Evolutionary conservation across 2,888 invertebrate species (phyloP).

Genomic region (Cerceris ruficornis): DNA sequence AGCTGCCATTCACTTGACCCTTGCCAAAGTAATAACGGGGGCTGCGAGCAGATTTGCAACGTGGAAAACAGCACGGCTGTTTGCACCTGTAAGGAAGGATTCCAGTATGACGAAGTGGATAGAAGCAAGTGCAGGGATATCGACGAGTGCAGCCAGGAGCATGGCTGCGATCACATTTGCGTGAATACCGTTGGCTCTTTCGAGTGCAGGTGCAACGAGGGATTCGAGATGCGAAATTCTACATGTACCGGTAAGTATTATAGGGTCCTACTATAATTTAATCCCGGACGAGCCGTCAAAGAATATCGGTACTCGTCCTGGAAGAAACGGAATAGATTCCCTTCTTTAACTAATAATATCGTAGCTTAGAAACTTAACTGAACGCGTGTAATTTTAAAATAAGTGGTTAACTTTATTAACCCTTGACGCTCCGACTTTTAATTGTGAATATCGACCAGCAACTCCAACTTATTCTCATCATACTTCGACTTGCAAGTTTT

Average conservation of each 20-base stretch:
- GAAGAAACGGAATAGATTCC: conserved; percentile 4
- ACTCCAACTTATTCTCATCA: too few species aligned
- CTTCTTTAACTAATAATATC: too few species aligned
- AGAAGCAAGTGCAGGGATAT: conserved; percentile 78
- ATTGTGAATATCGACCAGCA: too few species aligned
- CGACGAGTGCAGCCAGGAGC: conserved; percentile 79
- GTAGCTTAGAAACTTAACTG: too few species aligned
- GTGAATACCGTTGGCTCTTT: conserved; percentile 82
- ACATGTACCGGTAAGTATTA: conserved; percentile 72
- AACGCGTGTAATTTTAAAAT: too few species aligned
- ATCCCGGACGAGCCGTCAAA: too few species aligned
- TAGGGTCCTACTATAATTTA: too few species aligned
- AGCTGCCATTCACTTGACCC: conserved; percentile 63
- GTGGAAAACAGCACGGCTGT: conserved; percentile 55
- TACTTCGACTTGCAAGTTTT: too few species aligned
- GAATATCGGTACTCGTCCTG: too few species aligned
- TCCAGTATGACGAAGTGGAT: conserved; percentile 70
- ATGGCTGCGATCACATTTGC: conserved; percentile 82
- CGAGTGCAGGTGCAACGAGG: conserved; percentile 77
- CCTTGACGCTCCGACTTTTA: too few species aligned
- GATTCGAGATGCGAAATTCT: conserved; percentile 68
- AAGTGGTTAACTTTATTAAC: too few species aligned
- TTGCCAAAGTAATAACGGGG: conserved; percentile 77
- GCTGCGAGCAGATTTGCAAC: conserved; percentile 81
- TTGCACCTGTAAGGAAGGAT: conserved; percentile 80